phyloP scores from a whole-genome alignment of 1,140 invertebrate species.

The Papilio polytes region DNA sequence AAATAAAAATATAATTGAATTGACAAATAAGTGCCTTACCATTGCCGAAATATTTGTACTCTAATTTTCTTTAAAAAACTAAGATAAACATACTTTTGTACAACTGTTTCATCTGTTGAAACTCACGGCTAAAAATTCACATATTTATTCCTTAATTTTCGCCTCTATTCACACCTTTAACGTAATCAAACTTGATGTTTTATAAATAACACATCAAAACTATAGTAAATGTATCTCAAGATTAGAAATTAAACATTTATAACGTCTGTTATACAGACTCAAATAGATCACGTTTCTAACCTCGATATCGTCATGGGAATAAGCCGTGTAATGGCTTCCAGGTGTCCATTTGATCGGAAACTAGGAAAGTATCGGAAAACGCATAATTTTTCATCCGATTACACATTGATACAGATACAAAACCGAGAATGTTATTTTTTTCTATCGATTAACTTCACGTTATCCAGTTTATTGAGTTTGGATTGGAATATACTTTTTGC shows the following conservation, averaged over 20 bases:
- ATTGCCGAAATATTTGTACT: background rate
- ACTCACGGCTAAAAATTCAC: no score
- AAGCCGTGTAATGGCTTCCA: conserved; percentile 69
- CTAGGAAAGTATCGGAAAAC: conserved; percentile 71
- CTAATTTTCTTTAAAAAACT: no score
- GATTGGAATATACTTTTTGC: background rate
- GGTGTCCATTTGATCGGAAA: conserved; percentile 63
- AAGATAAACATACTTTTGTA: no score
- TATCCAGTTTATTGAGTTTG: conserved; percentile 34
- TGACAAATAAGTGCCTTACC: background rate
- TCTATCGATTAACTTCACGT: conserved; percentile 46
- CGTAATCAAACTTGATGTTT: no score
- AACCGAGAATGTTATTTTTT: conserved; percentile 42
- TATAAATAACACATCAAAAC: background rate
- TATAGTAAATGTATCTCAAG: background rate
- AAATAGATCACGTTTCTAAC: background rate
- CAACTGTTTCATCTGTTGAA: no score
- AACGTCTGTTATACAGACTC: background rate
- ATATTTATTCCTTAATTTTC: no score
- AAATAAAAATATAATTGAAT: background rate
- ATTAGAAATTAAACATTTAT: background rate
- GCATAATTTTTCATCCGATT: conserved; percentile 81
- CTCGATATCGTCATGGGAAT: conserved; percentile 47
- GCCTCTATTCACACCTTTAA: no score
- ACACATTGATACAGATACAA: conserved; percentile 60